Conservation (phyloP, 2,888 invertebrate genomes). For the Mythimna loreyi region DNA sequence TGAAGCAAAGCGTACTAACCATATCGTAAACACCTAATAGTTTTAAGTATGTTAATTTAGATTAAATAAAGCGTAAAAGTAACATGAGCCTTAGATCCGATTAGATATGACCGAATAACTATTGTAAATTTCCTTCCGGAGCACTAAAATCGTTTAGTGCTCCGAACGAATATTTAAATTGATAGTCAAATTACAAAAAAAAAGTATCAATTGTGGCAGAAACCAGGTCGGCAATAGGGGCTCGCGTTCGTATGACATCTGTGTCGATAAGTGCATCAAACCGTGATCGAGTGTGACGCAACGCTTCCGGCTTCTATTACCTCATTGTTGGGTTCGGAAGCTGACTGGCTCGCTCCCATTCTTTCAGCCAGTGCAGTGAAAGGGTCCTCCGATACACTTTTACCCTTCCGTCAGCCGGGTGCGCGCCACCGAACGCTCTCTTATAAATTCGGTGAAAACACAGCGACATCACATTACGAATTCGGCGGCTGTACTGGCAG, state of each 20-base stretch:
- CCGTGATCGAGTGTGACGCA: constrained; percentile 83
- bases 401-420: constrained; percentile 86
- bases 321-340: constrained; percentile 88
- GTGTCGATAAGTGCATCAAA: constrained; percentile 79
- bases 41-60: not conserved
- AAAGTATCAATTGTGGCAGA: constrained; percentile 35
- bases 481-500: constrained; percentile 88
- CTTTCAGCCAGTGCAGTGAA: constrained; percentile 88
- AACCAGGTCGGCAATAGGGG: constrained; percentile 52
- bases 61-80: constrained; percentile 25
- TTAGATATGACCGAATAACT: not conserved
- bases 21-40: constrained; percentile 10
- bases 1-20: not conserved
- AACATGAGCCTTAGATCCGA: not conserved
- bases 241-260: constrained; percentile 70
- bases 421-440: constrained; percentile 80
- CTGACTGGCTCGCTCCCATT: constrained; percentile 87
- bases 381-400: constrained; percentile 89
- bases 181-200: constrained; percentile 33
- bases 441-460: constrained; percentile 90
- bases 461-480: constrained; percentile 88
- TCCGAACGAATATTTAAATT: constrained; percentile 25
- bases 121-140: constrained; percentile 19
- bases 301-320: constrained; percentile 86
- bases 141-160: not conserved